Evolutionary conservation across 2,797 vertebrate genomes (phyloP).

Genomic region (Pseudochromis fuscus): DNA sequence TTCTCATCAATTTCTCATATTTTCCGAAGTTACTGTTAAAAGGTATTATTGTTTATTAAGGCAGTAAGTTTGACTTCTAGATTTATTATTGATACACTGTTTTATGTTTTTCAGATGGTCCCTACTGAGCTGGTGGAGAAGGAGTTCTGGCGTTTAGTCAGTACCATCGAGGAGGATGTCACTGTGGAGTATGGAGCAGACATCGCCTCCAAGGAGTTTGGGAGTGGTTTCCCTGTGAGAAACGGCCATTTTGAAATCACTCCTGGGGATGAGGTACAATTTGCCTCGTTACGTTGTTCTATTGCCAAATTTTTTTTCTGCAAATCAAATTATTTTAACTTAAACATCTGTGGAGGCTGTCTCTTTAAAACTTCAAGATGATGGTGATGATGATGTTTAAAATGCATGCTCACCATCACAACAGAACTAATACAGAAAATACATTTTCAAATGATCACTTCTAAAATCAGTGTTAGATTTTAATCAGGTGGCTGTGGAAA

Average conservation of each 20-base stretch:
- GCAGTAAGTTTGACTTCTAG: not conserved
- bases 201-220: constrained; percentile 98
- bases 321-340: not conserved
- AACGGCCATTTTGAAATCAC: constrained; percentile 91
- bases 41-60: not conserved
- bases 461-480: no score
- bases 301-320: not conserved
- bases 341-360: not conserved
- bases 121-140: constrained; percentile 98
- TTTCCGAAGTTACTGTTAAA: not conserved
- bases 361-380: not conserved
- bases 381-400: no score
- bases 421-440: no score
- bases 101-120: constrained; percentile 89
- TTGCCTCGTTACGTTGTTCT: not conserved
- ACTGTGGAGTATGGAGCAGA: constrained; percentile 98
- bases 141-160: constrained; percentile 98
- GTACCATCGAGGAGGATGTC: constrained; percentile 98
- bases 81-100: not conserved
- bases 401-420: no score
- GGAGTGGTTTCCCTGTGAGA: constrained; percentile 95
- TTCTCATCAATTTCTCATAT: not conserved
- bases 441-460: not conserved
- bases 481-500: not conserved
- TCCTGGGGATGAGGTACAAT: constrained; percentile 92